Conservation (phyloP, 2,797 vertebrate species). For the Apodemus agrarius region DNA sequence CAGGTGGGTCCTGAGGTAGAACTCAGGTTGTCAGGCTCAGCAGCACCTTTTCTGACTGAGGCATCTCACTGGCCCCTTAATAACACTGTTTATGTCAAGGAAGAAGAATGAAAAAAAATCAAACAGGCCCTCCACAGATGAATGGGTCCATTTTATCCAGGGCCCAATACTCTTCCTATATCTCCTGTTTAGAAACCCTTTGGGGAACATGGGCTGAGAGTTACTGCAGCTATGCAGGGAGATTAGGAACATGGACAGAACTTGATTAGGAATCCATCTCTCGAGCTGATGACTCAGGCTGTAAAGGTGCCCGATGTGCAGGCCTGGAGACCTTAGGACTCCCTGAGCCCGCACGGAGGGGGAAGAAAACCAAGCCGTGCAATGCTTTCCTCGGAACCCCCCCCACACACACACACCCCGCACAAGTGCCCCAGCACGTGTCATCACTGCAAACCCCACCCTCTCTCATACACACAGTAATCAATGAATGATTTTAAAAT, state of each 20-base stretch:
- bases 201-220: constrained; percentile 1
- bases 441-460: background rate
- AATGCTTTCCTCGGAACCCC: too few species aligned
- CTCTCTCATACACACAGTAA: background rate
- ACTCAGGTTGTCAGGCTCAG: background rate
- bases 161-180: background rate
- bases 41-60: background rate
- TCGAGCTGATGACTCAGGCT: too few species aligned
- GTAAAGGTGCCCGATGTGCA: background rate
- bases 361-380: background rate
- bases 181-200: background rate
- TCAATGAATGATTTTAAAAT: background rate
- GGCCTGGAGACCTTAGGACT: too few species aligned
- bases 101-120: background rate
- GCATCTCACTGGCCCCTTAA: background rate
- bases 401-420: too few species aligned
- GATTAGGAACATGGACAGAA: background rate
- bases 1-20: background rate
- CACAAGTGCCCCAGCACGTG: too few species aligned
- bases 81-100: background rate
- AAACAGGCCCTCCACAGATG: background rate
- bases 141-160: background rate
- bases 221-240: constrained; percentile 12
- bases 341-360: background rate
- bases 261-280: constrained; percentile 23